Conservation (phyloP, 2,888 invertebrate species). For the Silvanus unidentatus region DNA sequence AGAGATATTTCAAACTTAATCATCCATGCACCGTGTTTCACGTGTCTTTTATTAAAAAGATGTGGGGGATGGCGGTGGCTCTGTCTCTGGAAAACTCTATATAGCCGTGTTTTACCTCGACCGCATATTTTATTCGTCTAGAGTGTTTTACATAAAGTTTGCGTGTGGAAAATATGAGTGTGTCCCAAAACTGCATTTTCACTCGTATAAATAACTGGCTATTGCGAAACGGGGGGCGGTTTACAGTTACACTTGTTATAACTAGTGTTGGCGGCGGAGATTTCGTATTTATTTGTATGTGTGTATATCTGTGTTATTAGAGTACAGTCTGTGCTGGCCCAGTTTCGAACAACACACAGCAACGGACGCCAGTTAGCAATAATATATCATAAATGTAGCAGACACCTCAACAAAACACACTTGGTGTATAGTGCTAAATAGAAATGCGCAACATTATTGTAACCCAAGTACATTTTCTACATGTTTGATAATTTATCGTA, state of each 20-base stretch:
- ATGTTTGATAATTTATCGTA: too few relatives aligned
- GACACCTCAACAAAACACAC: slow-evolving; percentile 1
- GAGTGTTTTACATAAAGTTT: too few relatives aligned
- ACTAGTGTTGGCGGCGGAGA: too few relatives aligned
- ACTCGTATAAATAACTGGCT: neutral
- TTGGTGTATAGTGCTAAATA: neutral
- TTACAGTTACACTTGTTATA: neutral
- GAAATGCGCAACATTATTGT: neutral
- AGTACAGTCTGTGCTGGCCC: neutral
- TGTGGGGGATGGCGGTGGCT: too few relatives aligned
- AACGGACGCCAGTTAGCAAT: neutral
- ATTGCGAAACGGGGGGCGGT: neutral
- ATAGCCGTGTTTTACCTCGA: too few relatives aligned
- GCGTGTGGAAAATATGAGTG: neutral
- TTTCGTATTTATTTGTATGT: too few relatives aligned
- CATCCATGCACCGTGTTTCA: neutral
- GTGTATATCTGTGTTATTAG: neutral
- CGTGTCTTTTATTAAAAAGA: neutral
- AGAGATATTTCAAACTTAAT: too few relatives aligned
- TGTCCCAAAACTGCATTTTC: neutral
- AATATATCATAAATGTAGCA: slow-evolving; percentile 1
- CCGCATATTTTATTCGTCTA: too few relatives aligned
- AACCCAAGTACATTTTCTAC: too few relatives aligned
- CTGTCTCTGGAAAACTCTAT: too few relatives aligned
- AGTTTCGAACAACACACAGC: neutral